Evolutionary conservation across 1,140 invertebrate species (phyloP), one percentile per base, ranked within the genome.

Genomic region (Drosophila elegans): DNA sequence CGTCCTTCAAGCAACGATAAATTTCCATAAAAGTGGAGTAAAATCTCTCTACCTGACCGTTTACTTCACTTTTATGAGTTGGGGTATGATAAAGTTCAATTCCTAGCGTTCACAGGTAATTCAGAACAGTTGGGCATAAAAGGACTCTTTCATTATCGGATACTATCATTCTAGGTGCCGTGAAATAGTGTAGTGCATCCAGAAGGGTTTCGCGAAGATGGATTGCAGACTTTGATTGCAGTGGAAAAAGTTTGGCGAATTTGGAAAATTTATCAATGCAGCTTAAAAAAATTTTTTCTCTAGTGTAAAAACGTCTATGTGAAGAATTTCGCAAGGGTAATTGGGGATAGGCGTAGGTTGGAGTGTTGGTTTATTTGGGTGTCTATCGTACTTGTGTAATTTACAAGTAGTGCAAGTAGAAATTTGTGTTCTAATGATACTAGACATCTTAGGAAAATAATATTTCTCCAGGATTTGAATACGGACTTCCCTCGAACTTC

Each of bases 171-270:
- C 10, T 69, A 1, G 56, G 41, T 0, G 11, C 56, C 0, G 56
- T 54, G 13, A 61, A 61, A 16, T 60, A 61, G 21, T 61, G 56
- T 1, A 68, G 13, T 2, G 11, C 39, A 0, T 67, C 63, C 3
- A 51, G 0, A 0, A 67, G 2, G 3, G 9, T 52, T 16, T 68
- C 55, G 1, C 55, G 16, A 1, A 60, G 32, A 29, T 69, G 41
- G 6, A 61, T 10, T 0, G 66, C 36, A 4, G 51, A 46, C 16
- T 41, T 41, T n/a, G 16, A 21, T 21, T 21, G 16, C 16, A 21
- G 16, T 21, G 16, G 16, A 21, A 21, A 21, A 21, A 21, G 38
- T 4, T 39, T 39, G 38, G 10, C 38, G 12, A 39, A 39, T 39
- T n/a, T 39, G 12, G 12, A 4, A 11, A 39, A 39, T n/a, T n/a